phyloP scores from a whole-genome alignment of 2,113 vertebrate species.

The Butorides virescens region DNA sequence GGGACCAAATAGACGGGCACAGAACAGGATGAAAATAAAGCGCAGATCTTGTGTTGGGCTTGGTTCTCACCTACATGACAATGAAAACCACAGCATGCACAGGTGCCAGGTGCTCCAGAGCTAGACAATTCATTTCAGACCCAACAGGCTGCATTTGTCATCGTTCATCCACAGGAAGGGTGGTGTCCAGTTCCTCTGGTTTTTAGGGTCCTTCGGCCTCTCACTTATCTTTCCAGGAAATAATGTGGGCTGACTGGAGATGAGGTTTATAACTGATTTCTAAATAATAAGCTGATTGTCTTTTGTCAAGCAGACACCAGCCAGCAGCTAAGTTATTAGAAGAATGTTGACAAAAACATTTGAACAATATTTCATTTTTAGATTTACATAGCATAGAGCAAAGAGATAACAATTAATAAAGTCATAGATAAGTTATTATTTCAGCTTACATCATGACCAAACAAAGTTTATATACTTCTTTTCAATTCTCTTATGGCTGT shows the following conservation, averaged over 20 bases:
- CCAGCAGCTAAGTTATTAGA: neutral
- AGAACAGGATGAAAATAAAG: neutral
- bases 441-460: neutral
- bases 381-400: neutral
- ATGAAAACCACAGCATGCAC: neutral
- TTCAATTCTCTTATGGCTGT: neutral
- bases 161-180: neutral
- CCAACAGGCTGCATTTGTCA: neutral
- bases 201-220: neutral
- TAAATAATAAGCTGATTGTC: neutral
- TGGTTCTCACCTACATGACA: neutral
- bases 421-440: neutral
- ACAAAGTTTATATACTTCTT: neutral
- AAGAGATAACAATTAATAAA: neutral
- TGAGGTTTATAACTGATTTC: neutral
- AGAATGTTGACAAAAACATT: neutral
- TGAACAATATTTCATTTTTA: neutral
- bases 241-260: neutral
- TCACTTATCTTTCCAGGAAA: neutral
- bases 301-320: neutral
- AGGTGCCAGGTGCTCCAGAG: neutral
- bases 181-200: neutral
- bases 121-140: neutral
- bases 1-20: neutral
- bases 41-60: neutral